Evolutionary conservation across 2,797 vertebrate genomes (phyloP).

Genomic region (Tangara arthus): DNA sequence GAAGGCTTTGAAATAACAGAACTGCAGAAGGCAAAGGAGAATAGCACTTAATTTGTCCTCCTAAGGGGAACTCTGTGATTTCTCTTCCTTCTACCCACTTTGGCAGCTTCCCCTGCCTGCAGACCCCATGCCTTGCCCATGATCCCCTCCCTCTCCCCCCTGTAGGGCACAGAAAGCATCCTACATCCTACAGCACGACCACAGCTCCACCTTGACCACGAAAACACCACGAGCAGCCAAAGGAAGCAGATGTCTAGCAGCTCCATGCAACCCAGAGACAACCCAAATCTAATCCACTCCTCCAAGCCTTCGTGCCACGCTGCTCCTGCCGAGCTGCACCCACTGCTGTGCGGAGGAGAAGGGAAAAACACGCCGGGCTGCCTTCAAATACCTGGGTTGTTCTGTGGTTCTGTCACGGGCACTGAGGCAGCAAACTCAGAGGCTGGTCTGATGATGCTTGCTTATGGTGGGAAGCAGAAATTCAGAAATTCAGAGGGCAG

Average conservation of each 20-base stretch:
- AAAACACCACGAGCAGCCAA: slow-evolving; percentile 9
- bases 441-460: background rate
- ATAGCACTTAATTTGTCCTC: slow-evolving; percentile 5
- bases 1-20: slow-evolving; percentile 10
- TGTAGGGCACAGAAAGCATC: background rate
- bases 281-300: slow-evolving; percentile 2
- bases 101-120: background rate
- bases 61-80: background rate
- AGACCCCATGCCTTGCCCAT: background rate
- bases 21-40: slow-evolving; percentile 4
- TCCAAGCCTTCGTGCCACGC: slow-evolving; percentile 27
- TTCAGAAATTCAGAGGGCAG: slow-evolving; percentile 14
- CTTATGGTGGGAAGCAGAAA: slow-evolving; percentile 31
- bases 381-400: slow-evolving; percentile 35
- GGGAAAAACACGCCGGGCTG: background rate
- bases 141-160: background rate
- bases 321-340: background rate
- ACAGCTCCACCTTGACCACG: background rate
- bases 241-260: slow-evolving; percentile 31
- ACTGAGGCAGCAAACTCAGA: slow-evolving; percentile 23
- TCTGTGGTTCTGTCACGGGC: background rate
- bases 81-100: background rate
- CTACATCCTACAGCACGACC: background rate
- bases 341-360: background rate
- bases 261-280: background rate